Percentiles rank a stretch among this genome's conserved stretches.
Evolutionary conservation across 2,113 vertebrate genomes (phyloP).

Genomic region (Chrysochloris asiatica): DNA sequence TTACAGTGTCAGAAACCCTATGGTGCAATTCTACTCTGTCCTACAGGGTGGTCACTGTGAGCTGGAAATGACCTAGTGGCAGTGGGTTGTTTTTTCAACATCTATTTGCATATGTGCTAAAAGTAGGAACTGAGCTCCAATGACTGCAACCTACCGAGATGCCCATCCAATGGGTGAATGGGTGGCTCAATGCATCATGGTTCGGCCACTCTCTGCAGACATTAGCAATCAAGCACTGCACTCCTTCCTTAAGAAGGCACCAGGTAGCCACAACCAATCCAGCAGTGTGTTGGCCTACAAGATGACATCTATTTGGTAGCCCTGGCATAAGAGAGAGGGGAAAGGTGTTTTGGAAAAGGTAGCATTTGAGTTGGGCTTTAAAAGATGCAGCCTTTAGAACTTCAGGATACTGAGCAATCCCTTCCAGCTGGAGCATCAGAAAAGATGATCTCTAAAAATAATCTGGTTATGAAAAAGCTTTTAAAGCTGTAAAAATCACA

Average conservation of each 20-base stretch:
- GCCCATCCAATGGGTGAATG: background rate
- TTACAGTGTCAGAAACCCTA: too few relatives aligned
- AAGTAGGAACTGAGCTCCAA: background rate
- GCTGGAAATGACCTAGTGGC: too few relatives aligned
- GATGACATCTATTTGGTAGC: background rate
- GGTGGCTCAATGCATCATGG: background rate
- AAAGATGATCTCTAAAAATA: constrained; percentile 50
- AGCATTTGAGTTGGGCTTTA: background rate
- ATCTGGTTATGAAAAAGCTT: constrained; percentile 52
- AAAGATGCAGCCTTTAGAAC: background rate
- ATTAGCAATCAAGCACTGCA: background rate
- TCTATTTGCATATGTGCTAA: background rate
- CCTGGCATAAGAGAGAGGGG: background rate
- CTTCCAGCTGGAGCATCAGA: constrained; percentile 36
- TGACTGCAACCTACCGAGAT: background rate
- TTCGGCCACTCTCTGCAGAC: background rate
- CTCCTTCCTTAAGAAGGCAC: background rate
- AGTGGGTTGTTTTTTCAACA: too few relatives aligned
- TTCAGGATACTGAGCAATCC: constrained; percentile 10
- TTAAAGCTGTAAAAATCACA: constrained; percentile 59
- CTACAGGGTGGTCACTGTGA: too few relatives aligned
- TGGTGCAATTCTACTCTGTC: too few relatives aligned
- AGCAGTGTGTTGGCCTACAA: background rate
- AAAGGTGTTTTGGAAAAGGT: background rate
- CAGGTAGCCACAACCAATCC: background rate